phyloP scores from a whole-genome alignment of 2,113 vertebrate species.

The Cottus gobio region DNA sequence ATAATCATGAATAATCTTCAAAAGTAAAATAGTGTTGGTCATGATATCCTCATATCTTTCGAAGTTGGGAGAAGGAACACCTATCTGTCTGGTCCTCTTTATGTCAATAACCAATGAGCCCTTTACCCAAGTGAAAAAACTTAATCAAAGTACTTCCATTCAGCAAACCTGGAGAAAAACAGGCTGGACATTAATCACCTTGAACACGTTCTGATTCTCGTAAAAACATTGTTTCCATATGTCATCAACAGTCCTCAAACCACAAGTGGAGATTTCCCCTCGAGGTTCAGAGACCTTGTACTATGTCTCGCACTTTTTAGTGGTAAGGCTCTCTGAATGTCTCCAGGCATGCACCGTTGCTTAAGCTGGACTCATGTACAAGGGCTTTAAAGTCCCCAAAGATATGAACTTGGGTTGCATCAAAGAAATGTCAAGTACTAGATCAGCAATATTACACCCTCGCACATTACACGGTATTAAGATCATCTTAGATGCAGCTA shows the following conservation, averaged over 20 bases:
- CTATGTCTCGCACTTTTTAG: neutral
- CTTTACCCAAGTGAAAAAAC: too few relatives aligned
- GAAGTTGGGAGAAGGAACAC: neutral
- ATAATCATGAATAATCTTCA: neutral
- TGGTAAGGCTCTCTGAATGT: constrained; percentile 2
- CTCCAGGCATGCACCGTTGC: neutral
- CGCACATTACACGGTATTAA: neutral
- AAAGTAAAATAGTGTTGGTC: neutral
- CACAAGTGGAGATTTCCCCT: neutral
- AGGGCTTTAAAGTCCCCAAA: constrained; percentile 1
- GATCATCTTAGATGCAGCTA: neutral
- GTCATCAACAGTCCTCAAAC: neutral
- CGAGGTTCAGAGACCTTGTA: neutral
- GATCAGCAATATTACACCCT: constrained; percentile 6
- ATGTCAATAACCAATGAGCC: too few relatives aligned
- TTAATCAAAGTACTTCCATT: neutral
- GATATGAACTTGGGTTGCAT: constrained; percentile 15
- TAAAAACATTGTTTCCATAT: neutral
- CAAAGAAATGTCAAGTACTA: neutral
- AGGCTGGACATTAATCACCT: neutral
- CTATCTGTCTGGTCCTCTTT: too few relatives aligned
- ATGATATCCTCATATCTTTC: neutral
- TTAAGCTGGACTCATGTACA: constrained; percentile 2
- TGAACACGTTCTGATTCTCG: neutral
- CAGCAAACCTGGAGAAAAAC: neutral